These are phyloP conservation scores for Xerus inauris DNA, from an alignment of 2,113 vertebrate genomes.

Conservation along the genomic window DNA sequence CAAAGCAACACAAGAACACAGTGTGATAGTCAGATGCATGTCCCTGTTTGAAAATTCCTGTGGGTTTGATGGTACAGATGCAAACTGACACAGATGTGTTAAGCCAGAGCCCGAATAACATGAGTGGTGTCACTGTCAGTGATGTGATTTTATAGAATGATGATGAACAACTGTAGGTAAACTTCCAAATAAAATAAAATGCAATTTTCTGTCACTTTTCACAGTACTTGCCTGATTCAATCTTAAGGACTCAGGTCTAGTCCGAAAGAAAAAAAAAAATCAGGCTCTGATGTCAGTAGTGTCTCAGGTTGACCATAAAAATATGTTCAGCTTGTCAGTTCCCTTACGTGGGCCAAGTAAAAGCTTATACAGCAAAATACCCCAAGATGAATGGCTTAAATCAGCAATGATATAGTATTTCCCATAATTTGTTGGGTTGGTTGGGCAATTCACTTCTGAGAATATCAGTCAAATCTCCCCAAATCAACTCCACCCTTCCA, in stretches of 20 bases:
- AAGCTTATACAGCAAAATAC: neutral
- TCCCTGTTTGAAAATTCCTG: neutral
- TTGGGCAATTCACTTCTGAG: neutral
- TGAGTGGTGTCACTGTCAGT: neutral
- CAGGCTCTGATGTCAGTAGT: neutral
- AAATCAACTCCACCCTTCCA: neutral
- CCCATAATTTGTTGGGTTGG: neutral
- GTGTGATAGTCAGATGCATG: neutral
- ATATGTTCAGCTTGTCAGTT: neutral
- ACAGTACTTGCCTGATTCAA: neutral
- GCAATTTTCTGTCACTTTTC: neutral
- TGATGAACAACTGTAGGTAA: neutral
- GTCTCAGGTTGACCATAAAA: neutral
- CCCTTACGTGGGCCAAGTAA: neutral
- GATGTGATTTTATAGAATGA: constrained; percentile 1
- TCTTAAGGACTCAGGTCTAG: neutral
- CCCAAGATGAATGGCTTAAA: neutral
- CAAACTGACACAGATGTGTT: neutral
- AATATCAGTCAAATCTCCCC: neutral
- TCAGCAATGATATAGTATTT: neutral
- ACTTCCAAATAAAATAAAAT: constrained; percentile 49
- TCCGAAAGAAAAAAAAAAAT: neutral
- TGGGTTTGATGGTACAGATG: neutral
- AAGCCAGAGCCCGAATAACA: neutral
- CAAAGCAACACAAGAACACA: neutral